These are phyloP conservation scores for Olivierus martensii DNA, from an alignment of 1,140 invertebrate genomes.

Conservation along the genomic window DNA sequence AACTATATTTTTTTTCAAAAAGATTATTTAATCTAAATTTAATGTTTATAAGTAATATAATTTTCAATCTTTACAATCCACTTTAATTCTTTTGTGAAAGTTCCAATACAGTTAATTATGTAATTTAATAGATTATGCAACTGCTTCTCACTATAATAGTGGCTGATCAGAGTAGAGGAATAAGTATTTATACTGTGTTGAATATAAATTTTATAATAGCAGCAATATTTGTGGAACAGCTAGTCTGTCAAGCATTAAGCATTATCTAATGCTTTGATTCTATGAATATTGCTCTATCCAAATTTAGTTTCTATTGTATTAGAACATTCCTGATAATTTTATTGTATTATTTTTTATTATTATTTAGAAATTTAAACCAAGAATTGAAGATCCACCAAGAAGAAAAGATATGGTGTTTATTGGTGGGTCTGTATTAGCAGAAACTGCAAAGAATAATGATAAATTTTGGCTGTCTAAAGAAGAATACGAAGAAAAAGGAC, in stretches of 20 bases:
- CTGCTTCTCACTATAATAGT: no score
- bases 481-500: slow-evolving; percentile 88
- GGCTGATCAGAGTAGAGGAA: no score
- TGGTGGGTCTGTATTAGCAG: slow-evolving; percentile 92
- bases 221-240: neutral
- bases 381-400: slow-evolving; percentile 94
- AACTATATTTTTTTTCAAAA: no score
- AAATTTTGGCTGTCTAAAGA: slow-evolving; percentile 87
- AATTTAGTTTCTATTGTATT: neutral
- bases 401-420: slow-evolving; percentile 99
- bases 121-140: no score
- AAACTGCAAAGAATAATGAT: slow-evolving; percentile 94
- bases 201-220: neutral
- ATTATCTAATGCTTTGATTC: neutral
- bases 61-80: no score
- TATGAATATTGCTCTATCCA: neutral
- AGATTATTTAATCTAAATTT: no score
- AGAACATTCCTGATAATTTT: neutral
- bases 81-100: no score
- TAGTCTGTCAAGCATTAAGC: neutral
- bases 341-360: slow-evolving; percentile 6
- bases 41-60: no score
- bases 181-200: neutral
- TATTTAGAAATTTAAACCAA: slow-evolving; percentile 94
- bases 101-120: no score